Conservation (phyloP, 1,140 invertebrate species). For the Drosophila chauvacae region DNA sequence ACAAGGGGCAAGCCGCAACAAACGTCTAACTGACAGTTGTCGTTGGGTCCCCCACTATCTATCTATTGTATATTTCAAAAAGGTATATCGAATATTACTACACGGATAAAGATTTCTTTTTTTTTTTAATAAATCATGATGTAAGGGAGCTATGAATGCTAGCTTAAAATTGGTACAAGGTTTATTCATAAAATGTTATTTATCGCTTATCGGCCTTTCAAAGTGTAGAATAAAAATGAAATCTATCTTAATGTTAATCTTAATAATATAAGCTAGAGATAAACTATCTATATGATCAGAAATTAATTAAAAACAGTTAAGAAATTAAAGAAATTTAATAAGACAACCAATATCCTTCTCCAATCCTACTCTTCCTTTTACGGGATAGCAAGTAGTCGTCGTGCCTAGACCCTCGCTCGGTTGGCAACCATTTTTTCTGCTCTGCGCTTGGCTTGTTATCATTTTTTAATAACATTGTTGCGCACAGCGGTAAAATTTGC, state of each 20-base stretch:
- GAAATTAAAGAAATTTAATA: neutral
- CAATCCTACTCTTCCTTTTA: neutral
- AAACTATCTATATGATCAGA: no score
- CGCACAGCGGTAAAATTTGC: conserved; percentile 76
- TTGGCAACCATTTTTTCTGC: conserved; percentile 45
- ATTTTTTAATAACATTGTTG: conserved; percentile 83
- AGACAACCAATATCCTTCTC: neutral
- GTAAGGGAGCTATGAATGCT: accelerated
- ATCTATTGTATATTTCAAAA: conserved; percentile 2
- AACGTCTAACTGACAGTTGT: conserved; percentile 79
- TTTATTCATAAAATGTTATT: neutral
- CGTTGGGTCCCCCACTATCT: conserved; percentile 57
- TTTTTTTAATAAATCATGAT: neutral
- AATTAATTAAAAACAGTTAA: no score
- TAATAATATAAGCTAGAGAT: neutral
- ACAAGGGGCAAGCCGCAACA: conserved; percentile 78
- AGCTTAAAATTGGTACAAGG: neutral
- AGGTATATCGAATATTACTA: conserved; percentile 21
- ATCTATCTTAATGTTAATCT: no score
- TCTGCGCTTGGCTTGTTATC: conserved; percentile 74
- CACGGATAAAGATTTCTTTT: neutral
- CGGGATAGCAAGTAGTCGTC: conserved; percentile 27
- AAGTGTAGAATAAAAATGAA: no score
- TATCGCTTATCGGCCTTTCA: no score
- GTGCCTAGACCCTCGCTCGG: no score